Conservation (phyloP, 2,888 invertebrate species). For the Steinernema scapterisci region DNA sequence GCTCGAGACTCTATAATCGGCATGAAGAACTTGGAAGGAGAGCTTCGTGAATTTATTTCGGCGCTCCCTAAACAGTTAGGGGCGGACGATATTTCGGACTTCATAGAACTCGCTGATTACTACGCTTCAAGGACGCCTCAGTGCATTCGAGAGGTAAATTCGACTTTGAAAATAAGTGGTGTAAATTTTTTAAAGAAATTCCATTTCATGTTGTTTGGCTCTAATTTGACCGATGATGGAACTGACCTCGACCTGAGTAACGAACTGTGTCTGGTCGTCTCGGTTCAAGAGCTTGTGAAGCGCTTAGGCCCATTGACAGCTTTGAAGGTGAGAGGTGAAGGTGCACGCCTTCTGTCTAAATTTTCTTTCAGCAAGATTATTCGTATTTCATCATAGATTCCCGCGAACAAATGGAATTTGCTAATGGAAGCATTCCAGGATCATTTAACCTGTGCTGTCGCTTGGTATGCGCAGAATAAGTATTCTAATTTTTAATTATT, state of each 20-base stretch:
- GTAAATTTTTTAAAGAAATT: conserved; percentile 70
- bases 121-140: conserved; percentile 82
- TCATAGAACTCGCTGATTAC: conserved; percentile 93
- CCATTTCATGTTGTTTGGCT: conserved; percentile 71
- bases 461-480: conserved; percentile 71
- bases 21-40: conserved; percentile 36
- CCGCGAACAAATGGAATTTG: conserved; percentile 93
- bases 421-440: conserved; percentile 91
- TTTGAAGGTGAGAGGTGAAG: not conserved
- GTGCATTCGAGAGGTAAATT: conserved; percentile 44
- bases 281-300: conserved; percentile 80
- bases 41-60: conserved; percentile 39
- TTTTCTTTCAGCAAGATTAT: conserved; percentile 4
- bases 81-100: conserved; percentile 92
- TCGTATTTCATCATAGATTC: conserved; percentile 95
- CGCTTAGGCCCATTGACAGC: not conserved
- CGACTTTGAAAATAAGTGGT: too few relatives aligned
- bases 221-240: conserved; percentile 62
- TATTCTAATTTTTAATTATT: conserved; percentile 2
- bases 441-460: conserved; percentile 97
- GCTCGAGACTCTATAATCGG: conserved; percentile 73
- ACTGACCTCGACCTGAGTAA: conserved; percentile 69
- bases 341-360: conserved; percentile 50
- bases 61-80: conserved; percentile 76
- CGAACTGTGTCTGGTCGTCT: conserved; percentile 90